These are phyloP conservation scores for Zaprionus africanus DNA, from an alignment of 1,140 invertebrate genomes.

Conservation along the genomic window DNA sequence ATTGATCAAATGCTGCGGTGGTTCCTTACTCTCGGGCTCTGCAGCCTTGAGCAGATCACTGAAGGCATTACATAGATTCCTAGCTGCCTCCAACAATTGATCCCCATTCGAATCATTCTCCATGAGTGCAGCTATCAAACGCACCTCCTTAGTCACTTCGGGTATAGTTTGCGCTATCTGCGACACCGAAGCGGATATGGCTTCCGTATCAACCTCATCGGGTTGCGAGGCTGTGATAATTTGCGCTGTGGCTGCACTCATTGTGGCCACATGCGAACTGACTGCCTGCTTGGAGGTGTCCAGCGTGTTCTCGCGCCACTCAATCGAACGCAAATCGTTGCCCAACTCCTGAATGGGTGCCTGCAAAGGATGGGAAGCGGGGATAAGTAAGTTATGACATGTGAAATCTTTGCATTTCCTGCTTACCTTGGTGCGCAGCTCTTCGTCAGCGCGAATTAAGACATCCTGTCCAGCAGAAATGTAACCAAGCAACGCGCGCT, in stretches of 20 bases:
- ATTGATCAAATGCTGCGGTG: constrained; percentile 95
- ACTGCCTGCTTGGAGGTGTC: constrained; percentile 98
- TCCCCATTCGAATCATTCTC: constrained; percentile 93
- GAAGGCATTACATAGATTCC: constrained; percentile 96
- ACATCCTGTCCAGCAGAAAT: constrained; percentile 94
- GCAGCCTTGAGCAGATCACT: constrained; percentile 97
- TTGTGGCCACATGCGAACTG: constrained; percentile 97
- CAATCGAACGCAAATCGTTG: constrained; percentile 92
- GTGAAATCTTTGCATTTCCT: no score
- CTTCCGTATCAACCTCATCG: constrained; percentile 96
- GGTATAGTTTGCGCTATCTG: constrained; percentile 98
- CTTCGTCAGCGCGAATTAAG: constrained; percentile 93
- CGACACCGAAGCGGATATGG: constrained; percentile 97
- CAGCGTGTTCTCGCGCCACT: constrained; percentile 97
- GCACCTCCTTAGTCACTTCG: constrained; percentile 97
- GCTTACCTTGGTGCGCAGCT: constrained; percentile 88
- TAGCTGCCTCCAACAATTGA: constrained; percentile 95
- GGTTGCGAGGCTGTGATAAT: constrained; percentile 93
- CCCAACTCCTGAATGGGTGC: constrained; percentile 90
- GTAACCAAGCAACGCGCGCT: constrained; percentile 95
- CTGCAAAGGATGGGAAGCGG: constrained; percentile 71
- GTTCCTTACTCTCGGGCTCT: constrained; percentile 96
- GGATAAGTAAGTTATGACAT: no score
- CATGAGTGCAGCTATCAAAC: constrained; percentile 97
- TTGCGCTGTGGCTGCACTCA: constrained; percentile 99